Conservation (phyloP, 2,113 vertebrate genomes). For the Takifugu bimaculatus region DNA sequence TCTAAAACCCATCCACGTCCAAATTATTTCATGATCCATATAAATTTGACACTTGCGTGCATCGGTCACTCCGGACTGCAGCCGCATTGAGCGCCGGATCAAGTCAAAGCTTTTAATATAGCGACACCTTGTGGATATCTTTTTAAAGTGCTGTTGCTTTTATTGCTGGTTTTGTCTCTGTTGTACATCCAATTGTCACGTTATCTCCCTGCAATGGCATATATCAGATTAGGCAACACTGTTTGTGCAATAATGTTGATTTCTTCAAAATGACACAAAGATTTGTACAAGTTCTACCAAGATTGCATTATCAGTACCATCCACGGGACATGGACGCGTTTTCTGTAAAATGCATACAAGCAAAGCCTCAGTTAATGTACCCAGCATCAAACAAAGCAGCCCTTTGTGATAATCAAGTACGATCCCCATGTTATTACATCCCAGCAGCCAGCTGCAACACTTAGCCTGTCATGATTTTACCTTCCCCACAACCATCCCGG, state of each 20-base stretch:
- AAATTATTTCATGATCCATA: no score
- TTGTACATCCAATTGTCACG: slow-evolving; percentile 13
- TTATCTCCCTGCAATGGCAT: slow-evolving; percentile 7
- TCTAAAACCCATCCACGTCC: no score
- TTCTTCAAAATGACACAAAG: slow-evolving; percentile 14
- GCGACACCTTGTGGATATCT: slow-evolving; percentile 54
- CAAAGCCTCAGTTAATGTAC: not conserved
- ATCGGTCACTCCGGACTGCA: not conserved
- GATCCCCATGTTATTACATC: slow-evolving; percentile 11
- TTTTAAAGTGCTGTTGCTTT: not conserved
- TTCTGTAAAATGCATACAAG: no score
- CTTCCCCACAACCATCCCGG: not conserved
- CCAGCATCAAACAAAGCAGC: slow-evolving; percentile 8
- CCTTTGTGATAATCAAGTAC: slow-evolving; percentile 40
- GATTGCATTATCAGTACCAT: slow-evolving; percentile 1
- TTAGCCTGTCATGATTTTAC: slow-evolving; percentile 8
- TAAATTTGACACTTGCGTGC: no score
- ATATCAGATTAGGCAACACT: slow-evolving; percentile 7
- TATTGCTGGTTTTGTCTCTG: slow-evolving; percentile 19
- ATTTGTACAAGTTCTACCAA: slow-evolving; percentile 1
- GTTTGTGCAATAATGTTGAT: slow-evolving; percentile 9
- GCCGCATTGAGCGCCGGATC: not conserved
- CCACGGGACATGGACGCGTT: not conserved
- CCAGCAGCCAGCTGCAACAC: slow-evolving; percentile 50
- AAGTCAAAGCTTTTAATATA: slow-evolving; percentile 35